Evolutionary conservation across 2,888 invertebrate genomes (phyloP).

Genomic region (Agonopterix alstromeriana): DNA sequence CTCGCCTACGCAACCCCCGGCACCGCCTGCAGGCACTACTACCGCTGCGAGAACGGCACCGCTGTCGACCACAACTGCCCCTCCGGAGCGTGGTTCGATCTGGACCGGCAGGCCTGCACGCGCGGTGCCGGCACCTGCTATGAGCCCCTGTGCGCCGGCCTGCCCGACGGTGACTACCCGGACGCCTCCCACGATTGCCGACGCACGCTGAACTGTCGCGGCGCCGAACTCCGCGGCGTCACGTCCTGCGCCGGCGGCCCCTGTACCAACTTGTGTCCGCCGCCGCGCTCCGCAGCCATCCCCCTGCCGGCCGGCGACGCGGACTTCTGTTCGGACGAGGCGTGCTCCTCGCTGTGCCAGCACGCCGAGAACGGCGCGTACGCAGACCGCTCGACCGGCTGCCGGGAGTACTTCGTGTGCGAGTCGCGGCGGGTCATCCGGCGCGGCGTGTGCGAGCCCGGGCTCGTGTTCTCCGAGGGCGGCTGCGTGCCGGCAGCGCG

Average conservation of each 20-base stretch:
- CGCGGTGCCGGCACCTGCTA: constrained; percentile 75
- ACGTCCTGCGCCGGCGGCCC: constrained; percentile 40
- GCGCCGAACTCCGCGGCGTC: constrained; percentile 57
- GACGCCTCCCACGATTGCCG: constrained; percentile 77
- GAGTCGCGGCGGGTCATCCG: constrained; percentile 67
- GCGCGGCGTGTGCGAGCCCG: constrained; percentile 73
- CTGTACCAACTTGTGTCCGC: constrained; percentile 47
- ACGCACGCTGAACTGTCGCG: constrained; percentile 65
- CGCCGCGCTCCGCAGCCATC: constrained; percentile 54
- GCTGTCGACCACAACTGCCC: constrained; percentile 69
- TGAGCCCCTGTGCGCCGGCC: constrained; percentile 76
- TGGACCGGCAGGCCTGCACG: constrained; percentile 69
- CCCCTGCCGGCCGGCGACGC: constrained; percentile 71
- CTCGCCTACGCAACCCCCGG: constrained; percentile 73
- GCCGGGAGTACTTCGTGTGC: constrained; percentile 78
- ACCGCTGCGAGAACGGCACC: constrained; percentile 71
- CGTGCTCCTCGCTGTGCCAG: constrained; percentile 67
- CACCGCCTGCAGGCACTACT: constrained; percentile 75
- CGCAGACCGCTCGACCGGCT: constrained; percentile 70
- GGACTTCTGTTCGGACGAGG: constrained; percentile 66
- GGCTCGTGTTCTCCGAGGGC: constrained; percentile 66
- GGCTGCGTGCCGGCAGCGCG: constrained; percentile 64
- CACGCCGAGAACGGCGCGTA: constrained; percentile 74
- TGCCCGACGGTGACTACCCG: constrained; percentile 74
- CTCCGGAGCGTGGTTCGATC: constrained; percentile 74